Evolutionary conservation across 2,797 vertebrate genomes (phyloP).

Genomic region (Adelosebastes latens): DNA sequence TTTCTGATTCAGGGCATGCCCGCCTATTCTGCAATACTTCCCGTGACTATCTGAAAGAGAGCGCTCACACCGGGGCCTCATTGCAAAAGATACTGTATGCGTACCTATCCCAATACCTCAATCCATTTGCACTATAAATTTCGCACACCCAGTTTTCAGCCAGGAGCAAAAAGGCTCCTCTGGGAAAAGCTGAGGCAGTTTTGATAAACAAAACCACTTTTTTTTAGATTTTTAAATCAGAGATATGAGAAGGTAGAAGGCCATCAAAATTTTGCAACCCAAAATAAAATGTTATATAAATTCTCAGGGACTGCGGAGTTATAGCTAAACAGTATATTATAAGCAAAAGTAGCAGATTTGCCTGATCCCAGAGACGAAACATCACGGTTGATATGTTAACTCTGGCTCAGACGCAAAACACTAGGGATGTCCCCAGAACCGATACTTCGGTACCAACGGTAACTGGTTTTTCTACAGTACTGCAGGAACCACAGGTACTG

Average conservation of each 20-base stretch:
- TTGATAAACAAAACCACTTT: constrained; percentile 43
- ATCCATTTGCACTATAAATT: constrained; percentile 51
- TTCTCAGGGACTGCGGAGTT: not conserved
- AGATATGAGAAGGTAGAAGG: constrained; percentile 8
- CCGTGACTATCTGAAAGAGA: constrained; percentile 33
- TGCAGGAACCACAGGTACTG: too few relatives aligned
- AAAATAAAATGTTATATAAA: constrained; percentile 11
- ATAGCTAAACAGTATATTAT: not conserved
- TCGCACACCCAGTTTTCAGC: constrained; percentile 34
- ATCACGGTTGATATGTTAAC: not conserved
- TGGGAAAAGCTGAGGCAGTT: constrained; percentile 26
- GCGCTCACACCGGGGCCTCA: not conserved
- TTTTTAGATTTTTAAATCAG: constrained; percentile 19
- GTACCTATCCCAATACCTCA: constrained; percentile 21
- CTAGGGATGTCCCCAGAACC: too few relatives aligned
- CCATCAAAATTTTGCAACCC: not conserved
- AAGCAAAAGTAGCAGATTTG: not conserved
- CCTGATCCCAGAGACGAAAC: not conserved
- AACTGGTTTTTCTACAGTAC: too few relatives aligned
- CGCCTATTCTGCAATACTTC: constrained; percentile 22
- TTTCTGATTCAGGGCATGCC: constrained; percentile 60
- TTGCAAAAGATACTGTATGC: constrained; percentile 30
- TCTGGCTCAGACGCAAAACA: not conserved
- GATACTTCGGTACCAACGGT: too few relatives aligned
- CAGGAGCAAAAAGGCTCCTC: constrained; percentile 37